phyloP scores from a whole-genome alignment of 2,113 vertebrate species.

The Dinomys branickii region DNA sequence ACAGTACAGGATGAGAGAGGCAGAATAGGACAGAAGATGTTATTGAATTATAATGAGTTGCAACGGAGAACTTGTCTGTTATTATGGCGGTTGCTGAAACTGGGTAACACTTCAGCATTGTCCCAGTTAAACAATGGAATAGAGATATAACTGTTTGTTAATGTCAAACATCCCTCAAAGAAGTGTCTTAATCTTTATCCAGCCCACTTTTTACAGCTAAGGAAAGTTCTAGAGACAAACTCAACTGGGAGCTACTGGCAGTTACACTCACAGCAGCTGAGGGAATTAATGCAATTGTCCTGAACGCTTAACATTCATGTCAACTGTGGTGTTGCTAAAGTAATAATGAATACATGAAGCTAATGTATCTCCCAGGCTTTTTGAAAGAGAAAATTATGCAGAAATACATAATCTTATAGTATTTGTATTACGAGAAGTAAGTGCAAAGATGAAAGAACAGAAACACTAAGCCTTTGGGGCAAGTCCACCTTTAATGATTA shows the following conservation, averaged over 20 bases:
- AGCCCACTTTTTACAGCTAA: background rate
- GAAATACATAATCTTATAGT: conserved; percentile 61
- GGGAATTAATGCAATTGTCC: background rate
- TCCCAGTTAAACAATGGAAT: background rate
- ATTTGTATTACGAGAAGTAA: conserved; percentile 69
- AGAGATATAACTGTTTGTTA: background rate
- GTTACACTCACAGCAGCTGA: background rate
- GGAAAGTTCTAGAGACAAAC: background rate
- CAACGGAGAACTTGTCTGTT: background rate
- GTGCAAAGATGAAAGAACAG: conserved; percentile 73
- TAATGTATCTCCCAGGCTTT: background rate
- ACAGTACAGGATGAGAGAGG: background rate
- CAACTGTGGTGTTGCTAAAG: background rate
- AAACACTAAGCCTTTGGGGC: conserved; percentile 62
- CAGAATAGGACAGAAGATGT: background rate
- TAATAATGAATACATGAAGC: conserved; percentile 13
- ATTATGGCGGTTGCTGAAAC: background rate
- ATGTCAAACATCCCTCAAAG: background rate
- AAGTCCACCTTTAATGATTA: conserved; percentile 79
- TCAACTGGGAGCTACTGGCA: background rate
- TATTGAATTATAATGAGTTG: background rate
- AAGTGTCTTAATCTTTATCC: background rate
- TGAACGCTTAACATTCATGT: conserved; percentile 51
- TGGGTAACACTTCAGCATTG: background rate
- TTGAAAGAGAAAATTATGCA: conserved; percentile 23